Conservation (phyloP, 2,113 vertebrate species). For the Callopanchax toddi region DNA sequence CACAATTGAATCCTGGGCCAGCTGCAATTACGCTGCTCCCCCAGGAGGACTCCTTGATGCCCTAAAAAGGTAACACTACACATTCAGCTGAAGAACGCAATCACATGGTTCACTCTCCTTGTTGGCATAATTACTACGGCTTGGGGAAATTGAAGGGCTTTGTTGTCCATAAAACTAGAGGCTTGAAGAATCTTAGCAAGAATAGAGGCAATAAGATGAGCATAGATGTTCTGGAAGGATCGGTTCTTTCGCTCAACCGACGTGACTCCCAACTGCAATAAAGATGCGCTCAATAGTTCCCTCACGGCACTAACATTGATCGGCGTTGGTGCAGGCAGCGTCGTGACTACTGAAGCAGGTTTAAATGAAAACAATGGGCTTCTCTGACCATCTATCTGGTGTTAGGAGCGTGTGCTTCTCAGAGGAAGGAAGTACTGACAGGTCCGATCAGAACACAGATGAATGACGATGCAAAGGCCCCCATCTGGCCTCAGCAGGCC, state of each 20-base stretch:
- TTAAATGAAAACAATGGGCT: slow-evolving; percentile 37
- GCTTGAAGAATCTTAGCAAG: slow-evolving; percentile 66
- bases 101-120: slow-evolving; percentile 64
- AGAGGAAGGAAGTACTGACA: slow-evolving; percentile 49
- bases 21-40: slow-evolving; percentile 65
- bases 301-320: slow-evolving; percentile 14
- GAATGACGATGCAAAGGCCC: slow-evolving; percentile 43
- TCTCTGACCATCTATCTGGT: not conserved
- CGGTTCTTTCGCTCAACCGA: slow-evolving; percentile 17
- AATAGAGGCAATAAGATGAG: slow-evolving; percentile 50
- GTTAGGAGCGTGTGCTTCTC: slow-evolving; percentile 9
- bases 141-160: slow-evolving; percentile 63
- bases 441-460: slow-evolving; percentile 45
- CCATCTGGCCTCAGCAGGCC: slow-evolving; percentile 34
- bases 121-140: slow-evolving; percentile 71
- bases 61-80: slow-evolving; percentile 67
- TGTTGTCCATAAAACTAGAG: slow-evolving; percentile 50
- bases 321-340: not conserved
- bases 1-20: slow-evolving; percentile 60
- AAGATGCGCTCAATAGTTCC: slow-evolving; percentile 49
- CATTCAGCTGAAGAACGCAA: slow-evolving; percentile 55
- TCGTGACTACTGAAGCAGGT: slow-evolving; percentile 23
- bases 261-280: slow-evolving; percentile 28
- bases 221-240: slow-evolving; percentile 56
- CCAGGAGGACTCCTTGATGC: slow-evolving; percentile 61